A percentile compares a stretch with the other conserved stretches of the same genome.
phyloP scores from a whole-genome alignment of 2,113 vertebrate genomes.

The Colistium nudipinnis region DNA sequence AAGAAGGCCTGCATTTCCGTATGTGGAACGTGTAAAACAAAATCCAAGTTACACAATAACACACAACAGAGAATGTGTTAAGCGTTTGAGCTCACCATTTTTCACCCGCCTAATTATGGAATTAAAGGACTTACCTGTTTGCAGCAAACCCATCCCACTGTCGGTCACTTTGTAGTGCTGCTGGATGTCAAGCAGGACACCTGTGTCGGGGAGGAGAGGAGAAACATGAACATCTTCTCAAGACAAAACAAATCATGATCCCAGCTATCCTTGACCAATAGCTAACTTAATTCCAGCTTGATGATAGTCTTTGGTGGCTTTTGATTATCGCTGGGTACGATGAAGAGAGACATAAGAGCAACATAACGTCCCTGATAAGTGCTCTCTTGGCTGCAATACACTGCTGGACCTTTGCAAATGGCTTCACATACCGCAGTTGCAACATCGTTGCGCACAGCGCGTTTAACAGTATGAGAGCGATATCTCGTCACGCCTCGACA shows the following conservation, averaged over 20 bases:
- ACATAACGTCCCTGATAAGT: conserved; percentile 23
- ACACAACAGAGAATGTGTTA: conserved; percentile 7
- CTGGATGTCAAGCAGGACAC: conserved; percentile 92
- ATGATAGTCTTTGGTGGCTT: background rate
- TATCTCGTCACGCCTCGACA: too few species aligned
- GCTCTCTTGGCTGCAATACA: conserved; percentile 47
- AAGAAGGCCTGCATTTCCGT: background rate
- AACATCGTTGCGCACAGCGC: background rate
- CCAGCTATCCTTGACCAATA: conserved; percentile 2
- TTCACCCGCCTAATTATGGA: conserved; percentile 49
- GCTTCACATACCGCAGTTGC: conserved; percentile 21
- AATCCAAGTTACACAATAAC: conserved; percentile 23
- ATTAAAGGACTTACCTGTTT: conserved; percentile 88
- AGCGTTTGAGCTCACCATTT: conserved; percentile 7
- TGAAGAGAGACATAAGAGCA: conserved; percentile 5
- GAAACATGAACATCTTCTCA: conserved; percentile 5
- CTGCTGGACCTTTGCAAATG: conserved; percentile 2
- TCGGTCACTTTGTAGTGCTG: conserved; percentile 87
- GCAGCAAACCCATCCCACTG: conserved; percentile 89
- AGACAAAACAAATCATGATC: background rate
- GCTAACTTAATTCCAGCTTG: conserved; percentile 8
- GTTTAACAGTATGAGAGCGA: too few species aligned
- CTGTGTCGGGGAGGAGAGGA: conserved; percentile 71
- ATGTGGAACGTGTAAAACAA: conserved; percentile 7
- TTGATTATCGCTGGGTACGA: conserved; percentile 24